Base-by-base conservation (phyloP, 2,113 vertebrate genomes). In the Campylomormyrus tamandua region DNA sequence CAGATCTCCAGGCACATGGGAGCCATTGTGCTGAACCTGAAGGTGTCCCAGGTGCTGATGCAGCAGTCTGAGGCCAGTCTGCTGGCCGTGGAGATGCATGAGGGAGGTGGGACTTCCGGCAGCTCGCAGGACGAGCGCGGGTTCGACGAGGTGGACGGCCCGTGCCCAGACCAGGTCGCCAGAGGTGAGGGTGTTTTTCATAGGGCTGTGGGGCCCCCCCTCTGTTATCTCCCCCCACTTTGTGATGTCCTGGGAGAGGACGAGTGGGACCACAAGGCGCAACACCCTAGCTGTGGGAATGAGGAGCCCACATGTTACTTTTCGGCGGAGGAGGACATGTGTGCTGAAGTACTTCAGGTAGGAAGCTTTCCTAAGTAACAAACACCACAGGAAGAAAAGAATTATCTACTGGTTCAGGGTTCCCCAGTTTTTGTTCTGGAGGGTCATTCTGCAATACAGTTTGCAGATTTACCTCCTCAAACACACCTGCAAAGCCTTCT, bases 21-120 rank as follows among this genome's bases (percentile, higher is more conserved):
- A 84, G 91, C 90, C 83, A 92, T 91, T 15, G 88, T 91, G 5
- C 92, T 94, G 10, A 93, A 95, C 91, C 92, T 94, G 53, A 94
- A 94, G 90, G 93, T 94, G 86, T 94, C 91, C 39, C 89, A 83
- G 88, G 92, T 92, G 77, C 90, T 95, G 62, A 56, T 93, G 91
- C 91, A 92, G 90, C 90, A 94, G 89, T 83, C 90, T 1, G 90
- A 90, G 88, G 66, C 52, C 66, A 92, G 88, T 84, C 91, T 95
- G 53, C 52, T 89, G 35, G 88, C 45, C 2, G 88, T 15, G n/a
- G 87, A n/a, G 87, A 42, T 17, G 70, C 15, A 3, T 0, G 11
- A 10, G 15, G 21, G 45, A 42, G 53, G 56, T 2, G 80, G 42
- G 39, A 5, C 45, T 10, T 19, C 31, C 35, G 17, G 19, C 19